phyloP scores from a whole-genome alignment of 2,888 invertebrate species.

The Tiliacea aurago region DNA sequence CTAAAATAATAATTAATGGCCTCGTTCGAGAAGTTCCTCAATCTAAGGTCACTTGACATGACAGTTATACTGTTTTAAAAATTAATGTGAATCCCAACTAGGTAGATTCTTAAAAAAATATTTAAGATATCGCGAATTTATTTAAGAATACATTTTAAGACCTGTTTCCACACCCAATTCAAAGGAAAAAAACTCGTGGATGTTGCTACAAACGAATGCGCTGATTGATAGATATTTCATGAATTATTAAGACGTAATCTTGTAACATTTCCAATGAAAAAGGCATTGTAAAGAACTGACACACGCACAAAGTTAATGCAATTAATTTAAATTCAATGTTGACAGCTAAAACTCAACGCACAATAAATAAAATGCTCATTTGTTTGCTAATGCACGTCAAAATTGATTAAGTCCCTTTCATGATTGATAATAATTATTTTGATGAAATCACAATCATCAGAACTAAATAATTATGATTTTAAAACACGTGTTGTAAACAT shows the following conservation, averaged over 20 bases:
- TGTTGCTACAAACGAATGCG: constrained; percentile 14
- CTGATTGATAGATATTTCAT: constrained; percentile 13
- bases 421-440: constrained; percentile 13
- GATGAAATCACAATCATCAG: constrained; percentile 35
- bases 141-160: constrained; percentile 15
- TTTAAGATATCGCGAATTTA: neutral
- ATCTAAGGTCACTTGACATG: constrained; percentile 38
- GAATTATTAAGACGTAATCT: constrained; percentile 8
- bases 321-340: constrained; percentile 41
- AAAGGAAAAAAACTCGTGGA: neutral
- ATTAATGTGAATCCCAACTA: neutral
- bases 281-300: constrained; percentile 3
- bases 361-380: constrained; percentile 34
- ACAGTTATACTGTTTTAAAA: constrained; percentile 10
- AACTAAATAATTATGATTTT: constrained; percentile 21
- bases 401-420: constrained; percentile 29
- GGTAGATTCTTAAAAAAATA: constrained; percentile 1
- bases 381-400: constrained; percentile 18
- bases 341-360: constrained; percentile 29
- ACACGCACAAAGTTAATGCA: constrained; percentile 10
- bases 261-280: constrained; percentile 10
- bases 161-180: constrained; percentile 32
- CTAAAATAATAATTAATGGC: constrained; percentile 57
- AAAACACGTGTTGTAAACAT: constrained; percentile 22
- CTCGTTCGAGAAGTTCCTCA: constrained; percentile 49